These are phyloP conservation scores for Diprion similis DNA, from an alignment of 1,140 invertebrate species.

Conservation along the genomic window DNA sequence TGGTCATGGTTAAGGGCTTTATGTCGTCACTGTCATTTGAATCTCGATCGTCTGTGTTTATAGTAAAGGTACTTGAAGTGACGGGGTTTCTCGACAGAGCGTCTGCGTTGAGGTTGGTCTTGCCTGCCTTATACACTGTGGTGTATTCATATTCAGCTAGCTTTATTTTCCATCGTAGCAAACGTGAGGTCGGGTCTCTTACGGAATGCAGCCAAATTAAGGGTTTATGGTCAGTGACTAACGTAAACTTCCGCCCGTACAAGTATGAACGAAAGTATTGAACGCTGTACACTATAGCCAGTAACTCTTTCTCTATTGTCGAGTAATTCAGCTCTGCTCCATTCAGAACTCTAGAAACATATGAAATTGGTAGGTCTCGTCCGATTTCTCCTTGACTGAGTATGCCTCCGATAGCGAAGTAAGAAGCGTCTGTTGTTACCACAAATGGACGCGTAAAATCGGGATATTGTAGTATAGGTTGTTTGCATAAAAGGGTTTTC, in stretches of 20 bases:
- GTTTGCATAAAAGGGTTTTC: constrained; percentile 25
- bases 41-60: not conserved
- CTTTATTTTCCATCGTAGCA: constrained; percentile 49
- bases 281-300: constrained; percentile 16
- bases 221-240: constrained; percentile 38
- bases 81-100: constrained; percentile 19
- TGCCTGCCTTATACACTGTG: constrained; percentile 35
- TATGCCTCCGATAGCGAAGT: constrained; percentile 24
- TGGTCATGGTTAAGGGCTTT: too few species aligned
- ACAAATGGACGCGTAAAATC: constrained; percentile 12
- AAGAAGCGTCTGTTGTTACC: constrained; percentile 23
- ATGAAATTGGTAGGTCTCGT: constrained; percentile 25
- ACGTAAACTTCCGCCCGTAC: constrained; percentile 21
- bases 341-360: constrained; percentile 37
- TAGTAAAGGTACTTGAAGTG: too few species aligned
- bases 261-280: constrained; percentile 24
- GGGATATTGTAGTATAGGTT: constrained; percentile 4
- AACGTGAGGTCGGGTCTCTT: constrained; percentile 41
- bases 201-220: constrained; percentile 47
- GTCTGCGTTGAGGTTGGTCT: constrained; percentile 29
- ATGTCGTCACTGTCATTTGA: too few species aligned
- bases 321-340: constrained; percentile 43
- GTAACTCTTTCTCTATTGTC: constrained; percentile 42
- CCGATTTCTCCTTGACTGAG: constrained; percentile 20
- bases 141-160: constrained; percentile 48